A percentile compares a stretch with the other conserved stretches of the same genome.
Conservation (phyloP, 2,888 invertebrate species). For the Pandemis heparana region DNA sequence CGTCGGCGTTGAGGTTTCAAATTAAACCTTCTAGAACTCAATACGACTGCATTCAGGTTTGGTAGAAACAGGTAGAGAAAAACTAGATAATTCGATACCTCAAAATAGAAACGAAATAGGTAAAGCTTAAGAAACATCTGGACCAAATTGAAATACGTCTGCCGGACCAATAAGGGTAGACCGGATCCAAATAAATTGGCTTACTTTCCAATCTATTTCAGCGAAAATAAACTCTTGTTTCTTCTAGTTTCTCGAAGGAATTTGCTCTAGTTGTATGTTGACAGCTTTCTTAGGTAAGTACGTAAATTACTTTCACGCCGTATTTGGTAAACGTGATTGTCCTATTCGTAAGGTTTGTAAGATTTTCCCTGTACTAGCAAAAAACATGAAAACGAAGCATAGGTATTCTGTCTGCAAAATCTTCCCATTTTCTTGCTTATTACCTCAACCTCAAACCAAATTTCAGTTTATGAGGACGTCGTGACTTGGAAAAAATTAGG, state of each 20-base stretch:
- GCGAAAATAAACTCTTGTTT: background rate
- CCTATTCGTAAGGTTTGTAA: constrained; percentile 56
- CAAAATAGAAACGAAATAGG: background rate
- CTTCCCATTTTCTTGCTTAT: background rate
- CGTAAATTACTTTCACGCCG: constrained; percentile 14
- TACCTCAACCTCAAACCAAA: background rate
- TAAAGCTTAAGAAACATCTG: constrained; percentile 4
- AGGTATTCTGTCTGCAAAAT: background rate
- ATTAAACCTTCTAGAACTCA: background rate
- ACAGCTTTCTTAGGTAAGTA: background rate
- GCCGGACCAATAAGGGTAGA: constrained; percentile 6
- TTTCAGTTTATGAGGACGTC: background rate
- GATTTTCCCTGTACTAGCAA: constrained; percentile 56
- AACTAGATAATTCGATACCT: background rate
- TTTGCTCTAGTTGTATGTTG: background rate
- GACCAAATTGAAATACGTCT: constrained; percentile 7
- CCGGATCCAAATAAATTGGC: constrained; percentile 11
- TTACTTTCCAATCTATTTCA: constrained; percentile 9
- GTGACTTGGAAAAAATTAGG: constrained; percentile 13
- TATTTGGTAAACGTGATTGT: constrained; percentile 55
- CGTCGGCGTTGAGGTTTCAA: background rate
- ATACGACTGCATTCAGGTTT: background rate
- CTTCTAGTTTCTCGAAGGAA: background rate
- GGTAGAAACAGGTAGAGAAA: background rate
- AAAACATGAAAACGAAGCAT: constrained; percentile 17